A percentile compares a stretch with the other conserved stretches of the same genome.
phyloP scores from a whole-genome alignment of 2,113 vertebrate species.

The Thymallus thymallus region DNA sequence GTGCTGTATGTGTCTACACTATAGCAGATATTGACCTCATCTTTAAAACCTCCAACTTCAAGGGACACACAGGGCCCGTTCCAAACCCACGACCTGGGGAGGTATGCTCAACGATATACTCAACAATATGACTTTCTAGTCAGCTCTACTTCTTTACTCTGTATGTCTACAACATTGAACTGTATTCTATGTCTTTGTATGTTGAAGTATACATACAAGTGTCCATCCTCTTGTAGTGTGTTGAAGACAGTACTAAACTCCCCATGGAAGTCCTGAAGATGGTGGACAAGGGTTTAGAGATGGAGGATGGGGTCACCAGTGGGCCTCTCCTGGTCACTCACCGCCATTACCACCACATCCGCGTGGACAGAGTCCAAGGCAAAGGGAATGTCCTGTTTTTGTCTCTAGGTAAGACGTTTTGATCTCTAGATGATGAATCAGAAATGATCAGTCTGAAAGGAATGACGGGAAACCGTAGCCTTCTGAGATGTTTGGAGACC shows the following conservation, averaged over 20 bases:
- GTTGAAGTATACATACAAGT: not conserved
- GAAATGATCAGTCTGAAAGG: not conserved
- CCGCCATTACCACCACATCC: conserved; percentile 64
- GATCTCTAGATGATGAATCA: not conserved
- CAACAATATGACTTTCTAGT: not conserved
- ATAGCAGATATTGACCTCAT: conserved; percentile 46
- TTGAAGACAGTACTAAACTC: conserved; percentile 22
- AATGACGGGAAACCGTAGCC: not conserved
- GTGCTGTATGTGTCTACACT: conserved; percentile 68
- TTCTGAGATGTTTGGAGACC: not conserved
- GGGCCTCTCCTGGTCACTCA: conserved; percentile 49
- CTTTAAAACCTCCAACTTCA: conserved; percentile 54
- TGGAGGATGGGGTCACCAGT: conserved; percentile 34
- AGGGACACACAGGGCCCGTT: rapidly evolving
- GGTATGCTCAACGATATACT: conserved; percentile 39
- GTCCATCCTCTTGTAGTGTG: conserved; percentile 52
- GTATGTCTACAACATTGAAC: not conserved
- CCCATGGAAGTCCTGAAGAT: rapidly evolving
- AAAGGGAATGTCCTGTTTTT: conserved; percentile 54
- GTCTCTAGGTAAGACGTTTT: conserved; percentile 56
- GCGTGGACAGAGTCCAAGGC: conserved; percentile 21
- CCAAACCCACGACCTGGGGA: not conserved
- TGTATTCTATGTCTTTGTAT: not conserved
- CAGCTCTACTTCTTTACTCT: not conserved
- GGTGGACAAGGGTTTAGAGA: conserved; percentile 41